A percentile compares a stretch with the other conserved stretches of the same genome.
These are phyloP conservation scores for Gila robusta DNA, from an alignment of 2,797 vertebrate species.

Conservation along the genomic window DNA sequence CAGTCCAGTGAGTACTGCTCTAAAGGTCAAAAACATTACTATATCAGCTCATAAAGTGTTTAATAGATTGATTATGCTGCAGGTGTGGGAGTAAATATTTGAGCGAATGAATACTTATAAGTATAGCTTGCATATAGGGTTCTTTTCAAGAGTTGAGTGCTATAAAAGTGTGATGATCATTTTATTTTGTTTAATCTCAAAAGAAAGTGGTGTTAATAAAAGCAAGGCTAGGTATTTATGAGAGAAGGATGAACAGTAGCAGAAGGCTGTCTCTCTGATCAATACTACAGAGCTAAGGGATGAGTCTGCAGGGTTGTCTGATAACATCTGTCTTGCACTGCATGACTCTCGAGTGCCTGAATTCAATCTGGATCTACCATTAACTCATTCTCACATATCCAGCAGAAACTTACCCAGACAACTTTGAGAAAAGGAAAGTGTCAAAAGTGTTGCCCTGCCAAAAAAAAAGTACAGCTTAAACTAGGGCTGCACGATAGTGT, in stretches of 20 bases:
- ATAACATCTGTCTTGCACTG: slow-evolving; percentile 25
- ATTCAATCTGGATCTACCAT: background rate
- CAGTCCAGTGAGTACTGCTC: slow-evolving; percentile 89
- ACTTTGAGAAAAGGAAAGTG: background rate
- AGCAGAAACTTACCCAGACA: background rate
- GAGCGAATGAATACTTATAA: background rate
- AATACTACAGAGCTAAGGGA: slow-evolving; percentile 23
- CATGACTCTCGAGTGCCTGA: background rate
- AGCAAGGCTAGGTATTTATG: background rate
- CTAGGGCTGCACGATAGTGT: background rate
- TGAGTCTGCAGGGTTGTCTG: slow-evolving; percentile 18
- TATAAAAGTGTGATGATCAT: slow-evolving; percentile 15
- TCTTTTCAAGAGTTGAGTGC: slow-evolving; percentile 6
- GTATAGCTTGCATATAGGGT: background rate
- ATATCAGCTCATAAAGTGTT: background rate
- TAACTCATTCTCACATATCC: background rate
- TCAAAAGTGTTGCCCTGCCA: background rate
- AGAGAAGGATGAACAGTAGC: background rate
- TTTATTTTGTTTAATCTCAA: background rate
- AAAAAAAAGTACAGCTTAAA: background rate
- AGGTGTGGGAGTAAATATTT: background rate
- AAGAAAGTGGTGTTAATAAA: slow-evolving; percentile 25
- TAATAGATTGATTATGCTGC: background rate
- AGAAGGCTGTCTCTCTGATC: slow-evolving; percentile 22
- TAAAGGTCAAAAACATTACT: background rate